phyloP scores from a whole-genome alignment of 2,888 invertebrate genomes.

The Phortica magna region DNA sequence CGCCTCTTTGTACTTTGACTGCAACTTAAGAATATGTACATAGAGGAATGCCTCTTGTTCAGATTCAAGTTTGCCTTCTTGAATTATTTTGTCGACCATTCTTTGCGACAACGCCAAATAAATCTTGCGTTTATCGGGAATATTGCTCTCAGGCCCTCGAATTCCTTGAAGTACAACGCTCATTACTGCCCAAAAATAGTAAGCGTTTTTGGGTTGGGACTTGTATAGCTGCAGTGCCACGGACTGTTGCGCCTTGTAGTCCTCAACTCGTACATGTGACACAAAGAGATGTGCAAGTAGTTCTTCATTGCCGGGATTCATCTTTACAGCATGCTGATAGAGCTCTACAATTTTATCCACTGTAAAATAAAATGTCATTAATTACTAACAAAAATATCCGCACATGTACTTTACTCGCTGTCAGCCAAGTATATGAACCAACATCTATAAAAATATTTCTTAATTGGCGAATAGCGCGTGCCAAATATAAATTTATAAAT shows the following conservation, averaged over 20 bases:
- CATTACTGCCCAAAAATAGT: constrained; percentile 99
- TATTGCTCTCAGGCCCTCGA: constrained; percentile 78
- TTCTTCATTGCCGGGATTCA: constrained; percentile 93
- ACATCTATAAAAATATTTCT: constrained; percentile 17
- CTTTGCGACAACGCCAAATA: constrained; percentile 92
- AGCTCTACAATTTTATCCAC: constrained; percentile 93
- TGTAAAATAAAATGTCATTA: constrained; percentile 71
- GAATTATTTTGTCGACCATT: constrained; percentile 94
- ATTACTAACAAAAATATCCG: constrained; percentile 20
- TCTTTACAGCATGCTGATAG: constrained; percentile 92
- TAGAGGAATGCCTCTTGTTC: constrained; percentile 96
- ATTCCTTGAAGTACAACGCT: constrained; percentile 92
- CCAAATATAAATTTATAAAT: constrained; percentile 59
- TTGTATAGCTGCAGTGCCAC: constrained; percentile 94
- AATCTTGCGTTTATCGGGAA: constrained; percentile 82
- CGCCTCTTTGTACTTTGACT: constrained; percentile 89
- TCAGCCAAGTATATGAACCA: constrained; percentile 49
- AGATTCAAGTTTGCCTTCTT: constrained; percentile 92
- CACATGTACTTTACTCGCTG: constrained; percentile 35
- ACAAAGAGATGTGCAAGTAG: constrained; percentile 96
- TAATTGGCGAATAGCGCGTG: constrained; percentile 54
- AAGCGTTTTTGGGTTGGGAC: constrained; percentile 94
- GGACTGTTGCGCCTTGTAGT: constrained; percentile 93
- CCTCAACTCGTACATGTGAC: constrained; percentile 93
- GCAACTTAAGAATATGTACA: constrained; percentile 89